Evolutionary conservation across 2,888 invertebrate genomes (phyloP), one percentile per base, ranked within the genome.

Genomic region (Apotomis capreana): DNA sequence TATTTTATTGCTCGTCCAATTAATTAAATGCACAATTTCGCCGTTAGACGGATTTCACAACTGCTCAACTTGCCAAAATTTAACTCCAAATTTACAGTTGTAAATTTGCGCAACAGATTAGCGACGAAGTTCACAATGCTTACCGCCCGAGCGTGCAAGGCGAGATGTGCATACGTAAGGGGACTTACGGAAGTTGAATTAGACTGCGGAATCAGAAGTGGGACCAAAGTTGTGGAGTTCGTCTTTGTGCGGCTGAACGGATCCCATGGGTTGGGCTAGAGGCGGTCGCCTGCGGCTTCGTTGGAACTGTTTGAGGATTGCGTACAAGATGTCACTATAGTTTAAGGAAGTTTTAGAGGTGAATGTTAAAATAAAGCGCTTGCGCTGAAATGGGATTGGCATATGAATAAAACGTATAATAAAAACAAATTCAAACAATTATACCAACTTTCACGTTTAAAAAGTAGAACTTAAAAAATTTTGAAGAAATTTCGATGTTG

Each of bases 101-200:
- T 46, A 61, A 68, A 68, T 61, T 40, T 68, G 44, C 15, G 62
- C 49, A 69, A 55, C 61, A 62, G 61, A 69, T 62, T 69, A 69
- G 57, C 69, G 12, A 13, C 62, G 37, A 57, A 69, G 55, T 62
- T 69, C 62, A 62, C 62, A 69, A 62, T 69, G 55, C 61, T 61
- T 61, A 54, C 54, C 37, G 36, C 58, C 55, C 37, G 58, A 58
- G 58, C 54, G 26, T 46, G 61, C 57, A 69, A 69, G 46, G 62
- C 62, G 57, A 69, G 69, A 69, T 62, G 68, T 69, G 62, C 69
- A 69, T 69, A 57, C 57, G 49, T 69, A 69, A 69, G 62, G 55
- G 69, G 69, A 62, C 62, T 69, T 69, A 54, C 46, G 55, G 55
- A 57, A 69, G 69, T 69, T 62, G 37, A 69, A 69, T 57, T 69